These are phyloP conservation scores for Vimba vimba DNA, from an alignment of 2,113 vertebrate genomes.

Conservation along the genomic window DNA sequence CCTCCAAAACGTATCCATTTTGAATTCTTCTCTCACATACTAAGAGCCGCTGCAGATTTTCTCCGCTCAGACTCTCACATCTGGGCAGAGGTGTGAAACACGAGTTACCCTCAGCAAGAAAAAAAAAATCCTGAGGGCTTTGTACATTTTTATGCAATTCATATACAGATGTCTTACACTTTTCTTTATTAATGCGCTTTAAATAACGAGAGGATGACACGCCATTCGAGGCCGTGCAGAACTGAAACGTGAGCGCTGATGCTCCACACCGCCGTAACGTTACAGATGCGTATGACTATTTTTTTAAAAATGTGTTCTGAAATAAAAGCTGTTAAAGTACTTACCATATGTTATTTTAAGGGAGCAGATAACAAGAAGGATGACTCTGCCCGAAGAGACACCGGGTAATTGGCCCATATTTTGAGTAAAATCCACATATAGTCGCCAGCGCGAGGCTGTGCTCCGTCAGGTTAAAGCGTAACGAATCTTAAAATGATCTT, in stretches of 20 bases:
- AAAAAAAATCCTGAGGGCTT: not conserved
- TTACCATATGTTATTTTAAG: conserved; percentile 71
- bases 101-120: not conserved
- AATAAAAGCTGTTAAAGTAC: conserved; percentile 46
- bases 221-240: conserved; percentile 30
- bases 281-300: conserved; percentile 13
- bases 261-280: not conserved
- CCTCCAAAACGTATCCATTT: conserved; percentile 66
- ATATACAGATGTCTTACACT: not conserved
- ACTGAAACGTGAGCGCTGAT: conserved; percentile 33
- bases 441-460: conserved; percentile 72
- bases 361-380: conserved; percentile 70
- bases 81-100: conserved; percentile 68
- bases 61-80: conserved; percentile 61
- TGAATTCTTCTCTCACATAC: conserved; percentile 58
- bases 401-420: conserved; percentile 77
- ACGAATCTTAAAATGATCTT: conserved; percentile 54
- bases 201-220: conserved; percentile 2
- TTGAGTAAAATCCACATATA: conserved; percentile 81
- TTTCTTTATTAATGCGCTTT: not conserved
- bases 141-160: not conserved
- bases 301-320: not conserved
- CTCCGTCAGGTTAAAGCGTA: conserved; percentile 62
- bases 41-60: not conserved
- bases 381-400: conserved; percentile 70